phyloP scores from a whole-genome alignment of 2,888 invertebrate genomes.

The Polydrusus pterygomalis region DNA sequence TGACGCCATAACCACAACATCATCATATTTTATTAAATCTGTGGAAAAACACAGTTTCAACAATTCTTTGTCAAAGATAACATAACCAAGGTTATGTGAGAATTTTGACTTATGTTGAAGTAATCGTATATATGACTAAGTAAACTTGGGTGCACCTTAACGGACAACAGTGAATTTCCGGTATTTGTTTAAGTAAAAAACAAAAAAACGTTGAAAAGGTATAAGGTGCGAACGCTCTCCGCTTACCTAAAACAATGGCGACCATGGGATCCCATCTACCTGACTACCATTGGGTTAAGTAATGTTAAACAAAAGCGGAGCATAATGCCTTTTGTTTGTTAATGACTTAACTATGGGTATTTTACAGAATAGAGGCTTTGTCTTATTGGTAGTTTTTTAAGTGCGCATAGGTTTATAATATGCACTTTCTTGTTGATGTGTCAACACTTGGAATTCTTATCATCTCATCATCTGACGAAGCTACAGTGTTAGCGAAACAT shows the following conservation, averaged over 20 bases:
- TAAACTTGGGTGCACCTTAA: constrained; percentile 27
- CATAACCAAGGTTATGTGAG: background rate
- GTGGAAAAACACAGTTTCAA: too few relatives aligned
- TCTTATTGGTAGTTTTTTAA: background rate
- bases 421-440: background rate
- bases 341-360: constrained; percentile 44
- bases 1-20: background rate
- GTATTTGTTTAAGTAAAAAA: constrained; percentile 46
- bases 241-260: constrained; percentile 46
- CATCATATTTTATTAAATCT: too few relatives aligned
- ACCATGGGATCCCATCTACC: constrained; percentile 44
- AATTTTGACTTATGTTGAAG: background rate
- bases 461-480: too few relatives aligned
- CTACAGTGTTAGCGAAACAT: too few relatives aligned
- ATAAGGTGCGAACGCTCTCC: constrained; percentile 48
- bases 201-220: constrained; percentile 30
- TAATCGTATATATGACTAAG: constrained; percentile 5
- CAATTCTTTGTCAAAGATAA: background rate
- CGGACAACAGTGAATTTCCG: constrained; percentile 41
- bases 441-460: too few relatives aligned
- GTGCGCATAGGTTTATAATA: background rate
- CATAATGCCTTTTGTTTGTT: constrained; percentile 45
- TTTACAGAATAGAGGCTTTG: constrained; percentile 29
- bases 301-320: constrained; percentile 54
- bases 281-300: constrained; percentile 51